These are phyloP conservation scores for Deroplatys truncata DNA, from an alignment of 2,888 invertebrate species.

Conservation along the genomic window DNA sequence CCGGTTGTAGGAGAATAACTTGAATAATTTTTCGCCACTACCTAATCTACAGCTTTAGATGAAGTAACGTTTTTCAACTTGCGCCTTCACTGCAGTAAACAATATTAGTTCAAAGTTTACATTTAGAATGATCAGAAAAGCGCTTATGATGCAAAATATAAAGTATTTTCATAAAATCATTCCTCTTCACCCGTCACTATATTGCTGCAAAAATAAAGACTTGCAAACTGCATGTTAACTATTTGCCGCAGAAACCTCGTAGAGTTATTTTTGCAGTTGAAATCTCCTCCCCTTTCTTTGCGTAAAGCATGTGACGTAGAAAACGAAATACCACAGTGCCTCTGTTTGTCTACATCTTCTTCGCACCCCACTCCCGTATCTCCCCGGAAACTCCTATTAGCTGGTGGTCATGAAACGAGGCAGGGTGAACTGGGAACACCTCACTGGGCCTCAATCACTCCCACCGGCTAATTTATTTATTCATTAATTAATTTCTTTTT, in stretches of 20 bases:
- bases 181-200: no score
- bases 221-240: neutral
- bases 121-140: no score
- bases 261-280: neutral
- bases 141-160: no score
- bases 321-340: neutral
- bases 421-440: neutral
- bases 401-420: neutral
- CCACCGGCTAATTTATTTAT: conserved; percentile 41
- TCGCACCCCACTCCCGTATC: neutral
- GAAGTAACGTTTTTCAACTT: no score
- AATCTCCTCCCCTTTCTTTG: neutral
- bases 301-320: neutral
- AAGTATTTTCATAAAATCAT: no score
- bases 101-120: no score
- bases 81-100: no score
- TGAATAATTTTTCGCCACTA: no score
- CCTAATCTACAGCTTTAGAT: no score
- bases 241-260: neutral
- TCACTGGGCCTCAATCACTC: conserved; percentile 4
- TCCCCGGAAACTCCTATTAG: neutral
- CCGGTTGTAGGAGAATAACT: no score
- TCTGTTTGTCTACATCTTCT: neutral
- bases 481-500: conserved; percentile 48
- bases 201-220: no score